A percentile compares a stretch with the other conserved stretches of the same genome.
phyloP scores from a whole-genome alignment of 2,113 vertebrate genomes.

The Numida meleagris region DNA sequence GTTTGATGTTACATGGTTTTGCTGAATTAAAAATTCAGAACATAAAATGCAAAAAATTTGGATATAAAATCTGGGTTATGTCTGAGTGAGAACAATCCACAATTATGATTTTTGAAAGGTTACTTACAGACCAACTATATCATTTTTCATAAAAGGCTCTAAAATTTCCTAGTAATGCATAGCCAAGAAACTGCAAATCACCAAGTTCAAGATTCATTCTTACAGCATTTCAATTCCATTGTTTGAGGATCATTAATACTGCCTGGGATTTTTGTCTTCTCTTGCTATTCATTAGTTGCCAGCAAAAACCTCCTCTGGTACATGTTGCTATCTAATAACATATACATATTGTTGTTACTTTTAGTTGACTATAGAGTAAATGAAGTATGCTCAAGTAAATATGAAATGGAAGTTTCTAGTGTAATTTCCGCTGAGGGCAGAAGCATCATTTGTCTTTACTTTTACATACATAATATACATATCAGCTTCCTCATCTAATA shows the following conservation, averaged over 20 bases:
- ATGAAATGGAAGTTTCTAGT: background rate
- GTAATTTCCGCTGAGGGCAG: background rate
- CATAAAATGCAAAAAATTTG: background rate
- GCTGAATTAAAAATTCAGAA: background rate
- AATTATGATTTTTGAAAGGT: background rate
- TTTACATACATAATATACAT: background rate
- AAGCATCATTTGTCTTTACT: background rate
- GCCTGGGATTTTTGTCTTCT: background rate
- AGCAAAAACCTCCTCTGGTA: background rate
- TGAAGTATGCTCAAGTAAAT: background rate
- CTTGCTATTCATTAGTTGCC: background rate
- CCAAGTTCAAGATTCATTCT: background rate
- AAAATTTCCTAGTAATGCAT: background rate
- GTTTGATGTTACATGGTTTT: background rate
- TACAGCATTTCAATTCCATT: background rate
- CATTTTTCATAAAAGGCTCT: background rate
- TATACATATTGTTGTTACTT: background rate
- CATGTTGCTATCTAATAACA: background rate
- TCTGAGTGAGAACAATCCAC: background rate
- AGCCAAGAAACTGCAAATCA: background rate
- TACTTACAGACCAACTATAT: background rate
- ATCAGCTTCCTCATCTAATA: background rate
- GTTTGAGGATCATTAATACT: background rate
- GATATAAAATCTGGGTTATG: background rate
- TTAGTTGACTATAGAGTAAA: background rate